Conservation (phyloP, 2,888 invertebrate species). For the Phaonia tiefii region DNA sequence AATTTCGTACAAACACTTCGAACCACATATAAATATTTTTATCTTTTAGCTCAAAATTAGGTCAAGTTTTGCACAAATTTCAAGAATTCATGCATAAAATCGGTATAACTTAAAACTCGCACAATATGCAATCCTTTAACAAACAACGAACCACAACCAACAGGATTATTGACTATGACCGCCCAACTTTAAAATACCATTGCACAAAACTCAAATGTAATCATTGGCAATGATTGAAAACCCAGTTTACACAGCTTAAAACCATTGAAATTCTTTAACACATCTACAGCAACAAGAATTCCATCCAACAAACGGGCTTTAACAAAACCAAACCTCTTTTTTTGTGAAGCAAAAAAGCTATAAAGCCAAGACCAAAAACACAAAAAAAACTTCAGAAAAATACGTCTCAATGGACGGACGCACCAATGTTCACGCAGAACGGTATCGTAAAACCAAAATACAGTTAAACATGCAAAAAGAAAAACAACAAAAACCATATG, state of each 20-base stretch:
- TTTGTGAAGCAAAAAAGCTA: not conserved
- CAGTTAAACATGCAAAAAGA: constrained; percentile 62
- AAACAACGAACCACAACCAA: not conserved
- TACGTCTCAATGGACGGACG: not conserved
- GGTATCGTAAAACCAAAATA: constrained; percentile 56
- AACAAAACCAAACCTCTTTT: constrained; percentile 42
- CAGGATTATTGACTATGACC: constrained; percentile 23
- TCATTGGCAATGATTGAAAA: too few species aligned
- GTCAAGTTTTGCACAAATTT: not conserved
- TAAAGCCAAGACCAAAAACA: constrained; percentile 29
- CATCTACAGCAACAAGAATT: constrained; percentile 9
- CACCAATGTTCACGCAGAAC: constrained; percentile 49
- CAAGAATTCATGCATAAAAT: not conserved
- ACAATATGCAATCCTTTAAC: not conserved
- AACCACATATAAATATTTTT: too few species aligned
- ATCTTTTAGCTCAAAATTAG: not conserved
- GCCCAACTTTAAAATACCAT: too few species aligned
- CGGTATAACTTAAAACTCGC: not conserved
- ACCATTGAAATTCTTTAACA: constrained; percentile 47
- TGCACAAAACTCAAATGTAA: too few species aligned
- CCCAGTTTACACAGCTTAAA: constrained; percentile 31
- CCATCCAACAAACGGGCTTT: not conserved
- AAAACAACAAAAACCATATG: constrained; percentile 31
- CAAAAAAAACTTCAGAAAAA: constrained; percentile 7
- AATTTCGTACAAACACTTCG: not conserved